Conservation (phyloP, 2,888 invertebrate genomes). For the Coleophora flavipennella region DNA sequence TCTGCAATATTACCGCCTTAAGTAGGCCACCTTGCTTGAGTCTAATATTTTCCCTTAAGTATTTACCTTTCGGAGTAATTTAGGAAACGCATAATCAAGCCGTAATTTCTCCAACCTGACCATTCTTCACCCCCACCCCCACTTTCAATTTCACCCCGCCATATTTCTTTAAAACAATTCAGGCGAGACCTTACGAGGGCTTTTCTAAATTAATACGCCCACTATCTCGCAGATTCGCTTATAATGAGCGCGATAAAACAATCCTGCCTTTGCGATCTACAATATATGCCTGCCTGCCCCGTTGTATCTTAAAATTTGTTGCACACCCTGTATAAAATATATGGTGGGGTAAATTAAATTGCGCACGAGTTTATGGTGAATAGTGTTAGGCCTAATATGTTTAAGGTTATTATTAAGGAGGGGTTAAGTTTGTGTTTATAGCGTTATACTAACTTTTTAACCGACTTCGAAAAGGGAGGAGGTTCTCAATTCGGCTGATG, state of each 20-base stretch:
- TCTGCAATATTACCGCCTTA: no score
- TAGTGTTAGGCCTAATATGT: conserved; percentile 19
- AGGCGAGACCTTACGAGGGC: not conserved
- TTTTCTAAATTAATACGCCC: conserved; percentile 36
- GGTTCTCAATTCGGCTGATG: no score
- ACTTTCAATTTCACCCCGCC: conserved; percentile 4
- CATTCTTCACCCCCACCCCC: not conserved
- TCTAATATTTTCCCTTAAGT: conserved; percentile 1
- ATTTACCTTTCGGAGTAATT: conserved; percentile 5
- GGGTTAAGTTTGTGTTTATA: conserved; percentile 54
- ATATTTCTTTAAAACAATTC: conserved; percentile 9
- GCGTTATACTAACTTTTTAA: no score
- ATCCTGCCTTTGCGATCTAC: conserved; percentile 40
- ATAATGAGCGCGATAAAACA: conserved; percentile 66
- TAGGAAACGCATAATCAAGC: not conserved
- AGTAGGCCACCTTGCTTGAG: no score
- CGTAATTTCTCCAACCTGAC: not conserved
- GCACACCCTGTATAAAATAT: conserved; percentile 40
- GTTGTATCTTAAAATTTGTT: conserved; percentile 33
- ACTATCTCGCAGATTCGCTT: conserved; percentile 33
- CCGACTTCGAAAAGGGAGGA: no score
- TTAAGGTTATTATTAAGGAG: conserved; percentile 34
- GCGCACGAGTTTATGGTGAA: conserved; percentile 4
- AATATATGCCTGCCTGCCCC: conserved; percentile 37
- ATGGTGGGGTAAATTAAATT: conserved; percentile 41